A percentile compares a stretch with the other conserved stretches of the same genome.
Evolutionary conservation across 2,888 invertebrate species (phyloP).

Genomic region (Andrena chrysosceles): DNA sequence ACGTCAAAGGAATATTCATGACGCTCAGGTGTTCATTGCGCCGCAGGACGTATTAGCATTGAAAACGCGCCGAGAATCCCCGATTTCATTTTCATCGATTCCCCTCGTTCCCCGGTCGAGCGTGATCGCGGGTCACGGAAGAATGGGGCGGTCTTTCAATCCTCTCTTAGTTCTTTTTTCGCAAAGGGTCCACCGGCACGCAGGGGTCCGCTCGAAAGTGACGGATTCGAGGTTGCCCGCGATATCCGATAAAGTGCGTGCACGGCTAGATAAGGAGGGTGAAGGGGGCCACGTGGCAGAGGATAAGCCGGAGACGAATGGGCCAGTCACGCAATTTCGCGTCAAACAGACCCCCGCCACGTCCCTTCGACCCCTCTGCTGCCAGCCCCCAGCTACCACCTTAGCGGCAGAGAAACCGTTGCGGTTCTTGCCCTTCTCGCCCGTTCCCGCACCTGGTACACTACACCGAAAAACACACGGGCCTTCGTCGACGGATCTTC

Average conservation of each 20-base stretch:
- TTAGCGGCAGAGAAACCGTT: constrained; percentile 43
- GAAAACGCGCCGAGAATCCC: neutral
- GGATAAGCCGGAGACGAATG: constrained; percentile 80
- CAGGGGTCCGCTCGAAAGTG: constrained; percentile 52
- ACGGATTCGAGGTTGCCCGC: constrained; percentile 68
- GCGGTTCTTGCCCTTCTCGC: constrained; percentile 66
- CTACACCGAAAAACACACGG: constrained; percentile 62
- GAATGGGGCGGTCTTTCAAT: neutral
- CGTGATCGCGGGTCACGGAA: constrained; percentile 16
- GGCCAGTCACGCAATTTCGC: constrained; percentile 77
- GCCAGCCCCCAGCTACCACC: constrained; percentile 23
- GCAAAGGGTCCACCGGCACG: constrained; percentile 30
- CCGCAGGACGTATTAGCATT: neutral
- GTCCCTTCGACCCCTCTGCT: constrained; percentile 13
- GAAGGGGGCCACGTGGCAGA: constrained; percentile 67
- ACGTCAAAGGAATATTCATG: no score
- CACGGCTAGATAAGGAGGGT: constrained; percentile 70
- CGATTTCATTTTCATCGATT: constrained; percentile 32
- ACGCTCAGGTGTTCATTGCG: neutral
- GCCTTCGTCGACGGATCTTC: constrained; percentile 40
- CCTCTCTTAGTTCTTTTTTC: constrained; percentile 6
- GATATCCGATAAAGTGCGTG: constrained; percentile 73
- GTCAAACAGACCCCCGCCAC: constrained; percentile 57
- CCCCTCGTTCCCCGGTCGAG: neutral
- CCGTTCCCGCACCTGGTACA: constrained; percentile 64